phyloP scores from a whole-genome alignment of 2,113 vertebrate species.

The Coptodon rendalli region DNA sequence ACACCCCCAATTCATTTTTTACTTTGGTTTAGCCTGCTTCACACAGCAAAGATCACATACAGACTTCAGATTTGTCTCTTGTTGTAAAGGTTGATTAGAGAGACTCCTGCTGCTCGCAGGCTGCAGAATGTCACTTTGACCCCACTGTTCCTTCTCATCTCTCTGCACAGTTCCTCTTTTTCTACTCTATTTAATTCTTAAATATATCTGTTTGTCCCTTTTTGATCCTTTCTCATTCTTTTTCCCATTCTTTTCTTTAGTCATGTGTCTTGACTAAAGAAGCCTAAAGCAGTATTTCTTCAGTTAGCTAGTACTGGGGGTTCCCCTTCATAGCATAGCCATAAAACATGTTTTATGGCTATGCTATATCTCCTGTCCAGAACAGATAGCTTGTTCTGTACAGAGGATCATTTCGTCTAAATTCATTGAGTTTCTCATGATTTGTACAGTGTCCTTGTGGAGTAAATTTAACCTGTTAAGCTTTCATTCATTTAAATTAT shows the following conservation, averaged over 20 bases:
- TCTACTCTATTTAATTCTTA: neutral
- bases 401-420: constrained; percentile 1
- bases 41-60: neutral
- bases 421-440: neutral
- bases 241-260: neutral
- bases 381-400: neutral
- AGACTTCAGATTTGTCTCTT: neutral
- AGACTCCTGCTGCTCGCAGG: neutral
- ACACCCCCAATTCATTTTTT: neutral
- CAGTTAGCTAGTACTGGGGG: neutral
- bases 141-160: neutral
- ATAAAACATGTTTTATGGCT: neutral
- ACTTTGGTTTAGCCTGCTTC: neutral
- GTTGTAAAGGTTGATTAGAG: neutral
- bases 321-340: neutral
- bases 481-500: neutral
- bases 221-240: neutral
- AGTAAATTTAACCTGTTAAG: neutral
- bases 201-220: neutral
- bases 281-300: neutral
- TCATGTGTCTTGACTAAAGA: constrained; percentile 11
- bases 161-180: neutral
- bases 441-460: neutral
- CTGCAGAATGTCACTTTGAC: constrained; percentile 41
- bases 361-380: neutral